Percentiles rank a stretch among this genome's conserved stretches.
Evolutionary conservation across 2,797 vertebrate species (phyloP).

Genomic region (Choloepus didactylus): DNA sequence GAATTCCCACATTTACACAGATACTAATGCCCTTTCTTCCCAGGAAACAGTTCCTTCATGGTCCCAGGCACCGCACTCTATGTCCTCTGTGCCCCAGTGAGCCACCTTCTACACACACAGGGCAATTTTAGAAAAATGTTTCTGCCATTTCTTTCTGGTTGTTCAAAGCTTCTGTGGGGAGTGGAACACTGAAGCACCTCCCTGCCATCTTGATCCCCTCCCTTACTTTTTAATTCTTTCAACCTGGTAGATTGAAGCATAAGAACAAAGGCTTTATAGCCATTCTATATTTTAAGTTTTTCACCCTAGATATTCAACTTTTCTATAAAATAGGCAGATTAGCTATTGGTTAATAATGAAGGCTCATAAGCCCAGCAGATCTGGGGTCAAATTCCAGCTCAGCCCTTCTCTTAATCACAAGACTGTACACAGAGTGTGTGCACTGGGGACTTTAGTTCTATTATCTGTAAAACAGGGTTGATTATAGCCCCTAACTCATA

Average conservation of each 20-base stretch:
- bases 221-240: conserved; percentile 35
- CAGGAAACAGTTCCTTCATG: no score
- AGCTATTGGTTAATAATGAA: background rate
- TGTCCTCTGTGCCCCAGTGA: no score
- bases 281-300: background rate
- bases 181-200: no score
- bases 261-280: conserved; percentile 3
- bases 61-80: no score
- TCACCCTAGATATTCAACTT: background rate
- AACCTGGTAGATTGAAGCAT: background rate
- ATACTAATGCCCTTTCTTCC: no score
- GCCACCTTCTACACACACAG: no score
- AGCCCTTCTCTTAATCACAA: background rate
- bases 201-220: background rate
- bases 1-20: no score
- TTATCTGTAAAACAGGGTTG: conserved; percentile 19
- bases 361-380: background rate
- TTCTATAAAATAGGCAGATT: background rate
- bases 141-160: no score
- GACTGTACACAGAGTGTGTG: background rate
- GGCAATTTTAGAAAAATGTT: no score
- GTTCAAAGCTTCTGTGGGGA: no score
- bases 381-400: background rate
- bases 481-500: background rate
- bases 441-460: background rate